Percentiles rank a stretch among this genome's conserved stretches.
Conservation (phyloP, 64 coral and sea anemone genomes). For the Pachyseris speciosa region DNA sequence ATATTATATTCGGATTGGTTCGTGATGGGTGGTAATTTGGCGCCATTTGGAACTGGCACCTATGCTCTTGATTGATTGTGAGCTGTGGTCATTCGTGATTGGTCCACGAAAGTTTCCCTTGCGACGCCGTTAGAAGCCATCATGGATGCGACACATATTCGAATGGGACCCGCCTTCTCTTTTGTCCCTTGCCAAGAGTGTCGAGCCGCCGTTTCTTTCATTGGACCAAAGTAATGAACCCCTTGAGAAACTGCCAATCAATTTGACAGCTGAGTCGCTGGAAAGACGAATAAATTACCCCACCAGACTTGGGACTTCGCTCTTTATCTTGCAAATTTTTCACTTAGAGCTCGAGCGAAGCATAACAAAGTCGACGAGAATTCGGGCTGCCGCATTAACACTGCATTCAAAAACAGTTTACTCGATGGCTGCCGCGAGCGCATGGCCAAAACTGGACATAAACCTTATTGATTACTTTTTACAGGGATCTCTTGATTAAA, state of each 20-base stretch:
- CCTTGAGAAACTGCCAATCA: slow-evolving; percentile 46
- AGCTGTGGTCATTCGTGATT: slow-evolving; percentile 68
- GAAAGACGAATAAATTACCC: slow-evolving; percentile 48
- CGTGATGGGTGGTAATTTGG: slow-evolving; percentile 97
- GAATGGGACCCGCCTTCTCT: slow-evolving; percentile 68
- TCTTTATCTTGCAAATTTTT: slow-evolving; percentile 16
- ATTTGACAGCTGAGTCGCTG: slow-evolving; percentile 33
- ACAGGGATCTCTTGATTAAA: background rate
- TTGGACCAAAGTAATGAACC: slow-evolving; percentile 46
- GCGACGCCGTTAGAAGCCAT: slow-evolving; percentile 52
- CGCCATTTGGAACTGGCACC: slow-evolving; percentile 99
- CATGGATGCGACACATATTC: slow-evolving; percentile 68
- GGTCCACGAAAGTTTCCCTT: slow-evolving; percentile 62
- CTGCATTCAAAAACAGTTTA: background rate
- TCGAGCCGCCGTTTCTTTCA: slow-evolving; percentile 40
- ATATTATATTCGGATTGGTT: slow-evolving; percentile 98
- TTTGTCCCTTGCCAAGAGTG: slow-evolving; percentile 91
- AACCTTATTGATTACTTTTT: background rate
- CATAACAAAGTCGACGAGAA: background rate
- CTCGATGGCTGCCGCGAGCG: background rate
- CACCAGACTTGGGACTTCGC: slow-evolving; percentile 7
- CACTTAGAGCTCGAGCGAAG: background rate
- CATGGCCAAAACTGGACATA: background rate
- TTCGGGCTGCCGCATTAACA: background rate
- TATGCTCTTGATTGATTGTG: slow-evolving; percentile 93